Evolutionary conservation across 2,797 vertebrate genomes (phyloP), one percentile per base, ranked within the genome.

Genomic region (Podargus strigoides): DNA sequence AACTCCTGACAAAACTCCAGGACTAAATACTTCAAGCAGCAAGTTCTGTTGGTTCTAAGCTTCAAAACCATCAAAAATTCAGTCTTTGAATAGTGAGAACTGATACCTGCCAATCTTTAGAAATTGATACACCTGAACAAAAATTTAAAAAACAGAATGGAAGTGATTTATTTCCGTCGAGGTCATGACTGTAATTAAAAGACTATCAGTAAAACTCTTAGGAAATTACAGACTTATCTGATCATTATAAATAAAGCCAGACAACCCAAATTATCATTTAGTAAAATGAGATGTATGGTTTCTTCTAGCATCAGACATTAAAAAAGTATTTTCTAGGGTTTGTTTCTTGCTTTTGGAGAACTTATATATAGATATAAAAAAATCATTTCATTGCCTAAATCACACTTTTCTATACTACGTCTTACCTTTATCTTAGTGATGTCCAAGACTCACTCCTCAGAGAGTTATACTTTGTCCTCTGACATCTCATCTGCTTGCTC

Each of bases 401-500:
- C 63, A 19, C 49, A 66, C 24, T 76, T 70, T 39, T 59, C 49
- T 67, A 9, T 63, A 50, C 28, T 37, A 53, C 3, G 1, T 49
- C 55, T 69, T 93, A 72, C 70, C 63, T 73, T 78, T 66, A 82
- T 50, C 64, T 86, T 60, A 81, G 44, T 0, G 0, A 47, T 14
- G 24, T 74, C 81, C 81, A 92, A 87, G 63, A 62, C 30, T 24
- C 62, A 73, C 12, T 42, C 88, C 70, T 68, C 28, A 24, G 76
- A 82, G 88, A 78, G 74, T 3, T 9, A 55, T 36, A 36, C 52
- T 50, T 55, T 73, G 77, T 95, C 84, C 92, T 90, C 92, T 87
- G 77, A 85, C 89, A 92, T 62, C 70, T 94, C 92, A 75, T 89
- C 89, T 92, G 70, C 84, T 82, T 50, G 30, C 90, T 94, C 39